Base-by-base conservation (phyloP, 2,113 vertebrate genomes). In the Reinhardtius hippoglossoides region DNA sequence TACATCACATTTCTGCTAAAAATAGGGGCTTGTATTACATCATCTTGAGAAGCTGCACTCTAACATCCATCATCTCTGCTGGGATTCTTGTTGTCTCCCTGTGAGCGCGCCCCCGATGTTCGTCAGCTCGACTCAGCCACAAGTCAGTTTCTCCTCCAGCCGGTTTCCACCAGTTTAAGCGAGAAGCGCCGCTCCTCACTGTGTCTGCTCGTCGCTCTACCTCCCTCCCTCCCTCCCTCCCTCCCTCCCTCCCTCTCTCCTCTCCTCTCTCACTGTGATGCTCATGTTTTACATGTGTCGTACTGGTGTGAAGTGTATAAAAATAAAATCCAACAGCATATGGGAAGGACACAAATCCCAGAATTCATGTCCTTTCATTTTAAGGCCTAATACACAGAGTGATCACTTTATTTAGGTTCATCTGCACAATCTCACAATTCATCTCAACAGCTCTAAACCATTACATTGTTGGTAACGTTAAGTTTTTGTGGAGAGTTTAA, bases 141-240 rank as follows among this genome's bases (percentile, higher is more conserved):
- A 74, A 83, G 71, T 85, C 87, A 55, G 67, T 69, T 71, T 66
- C 73, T 72, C 77, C 54, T 72, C 76, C 54, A 92, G 85, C 92
- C 89, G 89, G 91, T 91, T 93, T 85, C 72, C 20, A 44, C 92
- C 89, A 87, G 92, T 94, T 92, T 57, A 8, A 50, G 46, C 15
- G 62, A 23, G 70, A 77, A 82, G 74, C 77, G 63, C 58, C 74
- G 76, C 70, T 71, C 42, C 2, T 31, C 48, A 50, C 59, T 16
- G 55, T 70, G 21, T 56, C 54, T 56, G 18, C n/a, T 24, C 21
- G 5, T 56, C 54, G 7, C 56, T 20, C 56, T 5, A 7, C 21
- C 24, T 20, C 24, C 14, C 56, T 26, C 56, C 4, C 56, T 27
- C 56, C 13, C 56, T 57, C 56, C 44, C 27, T 27, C 27, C 1